Base-by-base conservation (phyloP, 2,113 vertebrate species). In the Potamarius usumacintae region DNA sequence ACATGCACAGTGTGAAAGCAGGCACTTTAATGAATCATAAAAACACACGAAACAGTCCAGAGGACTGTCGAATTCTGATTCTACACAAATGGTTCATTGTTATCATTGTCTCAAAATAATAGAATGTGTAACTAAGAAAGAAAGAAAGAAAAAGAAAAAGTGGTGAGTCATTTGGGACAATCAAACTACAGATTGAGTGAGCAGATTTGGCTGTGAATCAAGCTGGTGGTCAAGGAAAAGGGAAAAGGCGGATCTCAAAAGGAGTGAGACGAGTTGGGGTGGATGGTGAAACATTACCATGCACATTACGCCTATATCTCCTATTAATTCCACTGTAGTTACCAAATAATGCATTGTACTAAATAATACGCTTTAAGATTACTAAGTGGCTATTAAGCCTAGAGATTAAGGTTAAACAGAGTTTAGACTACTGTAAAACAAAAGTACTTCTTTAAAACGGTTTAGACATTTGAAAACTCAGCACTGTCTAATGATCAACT, bases 201-300 rank as follows among this genome's bases (percentile, higher is more conserved):
- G 15, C 63, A 62, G 12, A 69, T 42, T 86, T 88, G 89, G 72
- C 86, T 50, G 12, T 55, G n/a, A 69, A 22, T 85, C 86, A 78
- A 50, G 84, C 30, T 80, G 30, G 52, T 65, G 60, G 25, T 58
- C 57, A 88, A 52, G 74, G 65, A 84, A 88, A 88, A n/a, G 80
- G 89, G 84, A 88, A 88, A 88, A 88, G 83, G 86, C 71, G 53
- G 83, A 27, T 88, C 89, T 88, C 60, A 65, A 79, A 79, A 22
- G 20, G 15, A 30, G 18, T 74, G 34, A 34, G 50, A 52, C 15
- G 55, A 76, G 79, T 60, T 82, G 83, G 84, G 67, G 62, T 57
- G 50, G 20, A 0, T 76, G 65, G 65, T 85, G 30, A 74, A 7
- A 76, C 52, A 69, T 52, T 57, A 67, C 11, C n/a, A 71, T 4